Evolutionary conservation across 2,888 invertebrate genomes (phyloP).

Genomic region (Zygaena filipendulae): DNA sequence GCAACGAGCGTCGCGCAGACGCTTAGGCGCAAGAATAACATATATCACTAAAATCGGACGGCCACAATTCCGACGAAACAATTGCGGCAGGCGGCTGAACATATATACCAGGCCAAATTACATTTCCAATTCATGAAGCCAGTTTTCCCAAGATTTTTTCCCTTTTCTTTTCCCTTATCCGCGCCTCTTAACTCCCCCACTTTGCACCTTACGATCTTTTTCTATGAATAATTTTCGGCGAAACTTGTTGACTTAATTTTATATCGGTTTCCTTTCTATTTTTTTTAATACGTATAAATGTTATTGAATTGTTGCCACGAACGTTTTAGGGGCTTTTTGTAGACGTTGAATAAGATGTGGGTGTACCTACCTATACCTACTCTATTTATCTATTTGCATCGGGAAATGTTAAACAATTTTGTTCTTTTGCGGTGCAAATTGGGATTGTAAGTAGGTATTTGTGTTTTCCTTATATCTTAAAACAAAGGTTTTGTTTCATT

Average conservation of each 20-base stretch:
- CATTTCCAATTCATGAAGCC: constrained; percentile 67
- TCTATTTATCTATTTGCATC: too few species aligned
- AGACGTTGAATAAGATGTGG: too few species aligned
- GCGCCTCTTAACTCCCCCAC: constrained; percentile 14
- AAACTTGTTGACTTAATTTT: constrained; percentile 66
- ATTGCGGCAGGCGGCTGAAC: constrained; percentile 42
- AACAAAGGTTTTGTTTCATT: too few species aligned
- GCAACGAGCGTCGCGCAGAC: too few species aligned
- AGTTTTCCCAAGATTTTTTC: constrained; percentile 30
- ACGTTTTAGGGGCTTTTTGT: too few species aligned
- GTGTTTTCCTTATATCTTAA: too few species aligned
- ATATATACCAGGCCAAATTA: constrained; percentile 52
- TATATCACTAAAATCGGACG: constrained; percentile 38
- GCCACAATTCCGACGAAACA: constrained; percentile 44
- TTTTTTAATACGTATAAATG: constrained; percentile 9
- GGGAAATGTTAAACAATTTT: too few species aligned
- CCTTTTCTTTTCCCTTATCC: constrained; percentile 15
- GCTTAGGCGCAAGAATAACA: too few species aligned
- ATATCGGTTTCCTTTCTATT: constrained; percentile 42
- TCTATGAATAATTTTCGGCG: constrained; percentile 61
- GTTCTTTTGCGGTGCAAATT: too few species aligned
- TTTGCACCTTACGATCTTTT: constrained; percentile 37
- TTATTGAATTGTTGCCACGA: too few species aligned
- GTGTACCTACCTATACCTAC: too few species aligned
- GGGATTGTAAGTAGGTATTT: too few species aligned